Percentiles rank a stretch among this genome's conserved stretches.
These are phyloP conservation scores for Rhopalosiphum padi DNA, from an alignment of 1,140 invertebrate genomes.

Conservation along the genomic window DNA sequence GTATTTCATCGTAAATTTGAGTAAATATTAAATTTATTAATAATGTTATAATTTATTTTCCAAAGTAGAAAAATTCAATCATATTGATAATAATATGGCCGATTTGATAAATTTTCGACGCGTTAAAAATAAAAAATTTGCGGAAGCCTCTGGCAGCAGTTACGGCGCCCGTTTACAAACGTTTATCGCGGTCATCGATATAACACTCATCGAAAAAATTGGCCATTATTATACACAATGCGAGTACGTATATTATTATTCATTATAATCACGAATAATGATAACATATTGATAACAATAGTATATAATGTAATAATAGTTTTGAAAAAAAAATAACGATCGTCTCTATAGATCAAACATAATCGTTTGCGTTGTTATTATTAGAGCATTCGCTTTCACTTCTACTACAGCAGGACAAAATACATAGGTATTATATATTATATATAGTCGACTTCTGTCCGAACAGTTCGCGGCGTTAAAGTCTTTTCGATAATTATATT, in stretches of 20 bases:
- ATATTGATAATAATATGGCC: too few species aligned
- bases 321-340: constrained; percentile 26
- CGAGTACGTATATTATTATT: not conserved
- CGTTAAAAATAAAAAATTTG: not conserved
- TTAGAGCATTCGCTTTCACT: constrained; percentile 45
- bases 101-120: too few species aligned
- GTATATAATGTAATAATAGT: not conserved
- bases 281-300: not conserved
- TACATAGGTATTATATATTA: not conserved
- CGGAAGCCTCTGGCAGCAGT: not conserved
- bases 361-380: constrained; percentile 20
- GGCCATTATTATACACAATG: not conserved
- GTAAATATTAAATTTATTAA: too few species aligned
- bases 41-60: too few species aligned
- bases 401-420: not conserved
- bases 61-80: not conserved
- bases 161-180: not conserved
- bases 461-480: not conserved
- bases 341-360: constrained; percentile 27
- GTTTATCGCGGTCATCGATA: not conserved
- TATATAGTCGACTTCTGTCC: not conserved
- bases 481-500: not conserved
- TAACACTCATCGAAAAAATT: not conserved
- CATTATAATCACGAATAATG: not conserved
- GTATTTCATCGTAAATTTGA: too few species aligned